Evolutionary conservation across 2,797 vertebrate species (phyloP).

Genomic region (Ambastaia sidthimunki): DNA sequence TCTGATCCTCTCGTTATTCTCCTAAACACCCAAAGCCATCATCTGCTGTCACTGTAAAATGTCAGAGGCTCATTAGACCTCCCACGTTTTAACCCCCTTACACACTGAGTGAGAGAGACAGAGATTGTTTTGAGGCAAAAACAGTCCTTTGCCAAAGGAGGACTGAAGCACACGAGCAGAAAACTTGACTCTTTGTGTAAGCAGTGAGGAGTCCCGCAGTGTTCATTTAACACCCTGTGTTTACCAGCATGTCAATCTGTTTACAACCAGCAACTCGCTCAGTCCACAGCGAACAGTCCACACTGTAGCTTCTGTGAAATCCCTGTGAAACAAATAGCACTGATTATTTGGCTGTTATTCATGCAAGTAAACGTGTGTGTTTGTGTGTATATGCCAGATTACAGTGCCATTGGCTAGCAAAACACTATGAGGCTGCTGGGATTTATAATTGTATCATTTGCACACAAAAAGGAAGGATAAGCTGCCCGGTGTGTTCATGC

Average conservation of each 20-base stretch:
- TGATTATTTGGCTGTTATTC: conserved; percentile 14
- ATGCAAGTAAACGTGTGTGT: conserved; percentile 1
- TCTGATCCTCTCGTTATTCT: conserved; percentile 30
- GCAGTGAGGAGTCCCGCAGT: conserved; percentile 34
- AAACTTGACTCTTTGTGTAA: conserved; percentile 16
- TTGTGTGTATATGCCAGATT: background rate
- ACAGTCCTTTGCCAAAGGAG: background rate
- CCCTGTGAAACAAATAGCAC: conserved; percentile 38
- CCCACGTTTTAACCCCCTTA: conserved; percentile 33
- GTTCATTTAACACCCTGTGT: conserved; percentile 49
- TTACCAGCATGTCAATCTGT: conserved; percentile 55
- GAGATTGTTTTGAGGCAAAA: conserved; percentile 1
- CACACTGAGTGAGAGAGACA: background rate
- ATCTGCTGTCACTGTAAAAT: conserved; percentile 54
- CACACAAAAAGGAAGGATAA: background rate
- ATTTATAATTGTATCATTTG: conserved; percentile 24
- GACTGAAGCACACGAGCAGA: conserved; percentile 4
- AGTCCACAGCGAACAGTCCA: conserved; percentile 22
- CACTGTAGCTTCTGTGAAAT: conserved; percentile 22
- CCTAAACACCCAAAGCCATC: conserved; percentile 37
- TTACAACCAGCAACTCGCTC: conserved; percentile 28
- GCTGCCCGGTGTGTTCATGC: background rate
- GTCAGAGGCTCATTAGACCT: conserved; percentile 56
- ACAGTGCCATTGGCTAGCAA: background rate
- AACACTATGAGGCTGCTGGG: background rate